Percentiles rank a stretch among this genome's conserved stretches.
Evolutionary conservation across 2,888 invertebrate genomes (phyloP).

Genomic region (Torymus aiolomorphi): DNA sequence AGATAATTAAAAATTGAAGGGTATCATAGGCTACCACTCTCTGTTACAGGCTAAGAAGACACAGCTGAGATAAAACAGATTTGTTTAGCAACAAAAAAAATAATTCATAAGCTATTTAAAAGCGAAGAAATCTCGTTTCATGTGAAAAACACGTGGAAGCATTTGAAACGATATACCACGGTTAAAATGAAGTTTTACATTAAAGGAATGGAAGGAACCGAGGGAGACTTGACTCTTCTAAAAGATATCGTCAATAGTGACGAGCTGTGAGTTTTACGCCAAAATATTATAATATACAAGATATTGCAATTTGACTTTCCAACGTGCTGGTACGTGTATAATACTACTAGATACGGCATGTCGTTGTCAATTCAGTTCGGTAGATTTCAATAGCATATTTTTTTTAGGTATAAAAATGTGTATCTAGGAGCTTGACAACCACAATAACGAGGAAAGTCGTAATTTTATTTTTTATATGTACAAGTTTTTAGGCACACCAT

Average conservation of each 20-base stretch:
- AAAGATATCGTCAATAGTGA: constrained; percentile 22
- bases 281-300: constrained; percentile 62
- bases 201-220: constrained; percentile 56
- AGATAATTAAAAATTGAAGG: constrained; percentile 64
- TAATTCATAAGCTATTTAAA: constrained; percentile 15
- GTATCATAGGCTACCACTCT: constrained; percentile 54
- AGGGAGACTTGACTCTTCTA: constrained; percentile 55
- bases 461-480: constrained; percentile 48
- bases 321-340: constrained; percentile 64
- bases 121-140: constrained; percentile 26
- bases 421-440: constrained; percentile 43
- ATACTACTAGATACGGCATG: constrained; percentile 51
- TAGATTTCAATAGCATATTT: constrained; percentile 14
- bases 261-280: constrained; percentile 59
- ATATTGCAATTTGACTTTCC: constrained; percentile 68
- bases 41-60: constrained; percentile 27
- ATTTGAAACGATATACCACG: constrained; percentile 38
- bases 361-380: constrained; percentile 42
- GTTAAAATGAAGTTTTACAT: constrained; percentile 34
- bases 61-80: constrained; percentile 15
- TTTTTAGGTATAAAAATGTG: constrained; percentile 17
- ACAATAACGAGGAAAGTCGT: constrained; percentile 51
- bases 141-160: constrained; percentile 41
- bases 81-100: constrained; percentile 25
- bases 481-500: constrained; percentile 41